phyloP scores from a whole-genome alignment of 2,888 invertebrate genomes.

The Crematogaster levior region DNA sequence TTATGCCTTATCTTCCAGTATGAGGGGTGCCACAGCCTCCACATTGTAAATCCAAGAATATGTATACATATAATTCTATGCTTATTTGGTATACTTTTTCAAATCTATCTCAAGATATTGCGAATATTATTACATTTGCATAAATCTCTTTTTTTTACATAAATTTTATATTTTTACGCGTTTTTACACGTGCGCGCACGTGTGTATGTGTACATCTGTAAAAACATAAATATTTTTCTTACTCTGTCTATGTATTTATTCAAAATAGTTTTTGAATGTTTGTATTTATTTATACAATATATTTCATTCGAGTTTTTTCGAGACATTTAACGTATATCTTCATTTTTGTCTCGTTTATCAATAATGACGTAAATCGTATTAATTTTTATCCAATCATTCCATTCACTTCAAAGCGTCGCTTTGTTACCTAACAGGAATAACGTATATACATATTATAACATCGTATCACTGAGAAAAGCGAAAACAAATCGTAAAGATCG shows the following conservation, averaged over 20 bases:
- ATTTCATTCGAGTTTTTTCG: no score
- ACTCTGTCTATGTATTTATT: neutral
- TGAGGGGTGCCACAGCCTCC: neutral
- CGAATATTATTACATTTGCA: no score
- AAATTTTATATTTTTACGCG: no score
- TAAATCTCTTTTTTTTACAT: neutral
- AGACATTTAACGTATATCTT: no score
- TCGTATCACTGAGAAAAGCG: neutral
- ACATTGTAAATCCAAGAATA: neutral
- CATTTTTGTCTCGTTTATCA: neutral
- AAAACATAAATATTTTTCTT: neutral
- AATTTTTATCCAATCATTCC: neutral
- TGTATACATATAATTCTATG: conserved; percentile 11
- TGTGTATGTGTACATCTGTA: neutral
- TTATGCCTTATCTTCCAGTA: conserved; percentile 20
- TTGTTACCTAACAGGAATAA: neutral
- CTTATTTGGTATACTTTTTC: neutral
- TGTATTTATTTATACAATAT: neutral
- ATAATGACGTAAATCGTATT: neutral
- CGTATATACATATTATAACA: neutral
- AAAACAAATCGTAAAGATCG: conserved; percentile 62
- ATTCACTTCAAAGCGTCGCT: neutral
- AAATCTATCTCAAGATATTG: neutral
- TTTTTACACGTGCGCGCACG: neutral
- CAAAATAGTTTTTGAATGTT: neutral